Evolutionary conservation across 2,113 vertebrate genomes (phyloP), one percentile per base, ranked within the genome.

Genomic region (Erythrocercus mccallii): DNA sequence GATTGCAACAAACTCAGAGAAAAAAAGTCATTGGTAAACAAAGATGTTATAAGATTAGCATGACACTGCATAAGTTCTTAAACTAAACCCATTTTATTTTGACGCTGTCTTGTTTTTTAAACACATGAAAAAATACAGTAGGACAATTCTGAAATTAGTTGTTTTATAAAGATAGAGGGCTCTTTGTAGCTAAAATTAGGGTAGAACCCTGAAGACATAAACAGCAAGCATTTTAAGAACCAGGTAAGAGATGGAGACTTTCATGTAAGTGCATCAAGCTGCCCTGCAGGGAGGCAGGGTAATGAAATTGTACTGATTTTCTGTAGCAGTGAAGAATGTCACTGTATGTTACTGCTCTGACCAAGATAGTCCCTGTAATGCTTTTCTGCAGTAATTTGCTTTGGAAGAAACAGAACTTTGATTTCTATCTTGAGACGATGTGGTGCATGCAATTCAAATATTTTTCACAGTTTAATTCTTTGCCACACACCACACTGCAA

Each of bases 221-320:
- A 78, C 64, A 80, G 42, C 19, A 85, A 90, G 40, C 51, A 12
- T 90, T 92, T 93, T 60, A 92, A 87, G 83, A 81, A 93, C 74
- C 54, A 95, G 83, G 77, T 92, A 81, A 68, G 77, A 81, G 69
- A 91, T 69, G 48, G 42, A 89, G 73, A 69, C 54, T 79, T 93
- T 71, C 74, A 76, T 65, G 53, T 72, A 76, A 95, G 60, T 81
- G 51, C 57, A 89, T 85, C 86, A 92, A 89, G 69, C 56, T 92
- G 58, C 88, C 70, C 76, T 73, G 81, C 86, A 87, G 96, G 83
- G 80, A 89, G 58, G 56, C 86, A 89, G 15, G 18, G 27, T 91
- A 96, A 96, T 81, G 91, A 84, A 92, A 90, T 89, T 87, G 88
- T 66, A 79, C 92, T 82, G 91, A 94, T 92, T 95, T 95, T 96